A percentile compares a stretch with the other conserved stretches of the same genome.
Evolutionary conservation across 1,140 invertebrate genomes (phyloP).

Genomic region (Drosophila carrolli): DNA sequence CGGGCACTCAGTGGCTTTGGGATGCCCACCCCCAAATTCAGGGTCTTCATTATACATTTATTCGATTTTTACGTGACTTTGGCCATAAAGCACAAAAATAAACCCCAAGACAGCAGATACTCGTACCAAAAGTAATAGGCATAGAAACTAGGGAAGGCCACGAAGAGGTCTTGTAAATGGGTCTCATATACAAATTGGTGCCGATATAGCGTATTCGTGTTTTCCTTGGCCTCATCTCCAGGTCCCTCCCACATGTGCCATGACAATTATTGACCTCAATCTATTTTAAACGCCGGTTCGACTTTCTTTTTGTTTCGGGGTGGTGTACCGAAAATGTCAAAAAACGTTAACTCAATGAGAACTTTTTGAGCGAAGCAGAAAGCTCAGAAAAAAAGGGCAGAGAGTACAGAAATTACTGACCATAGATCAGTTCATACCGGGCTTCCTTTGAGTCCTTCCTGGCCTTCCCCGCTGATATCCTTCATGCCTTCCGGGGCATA

Average conservation of each 20-base stretch:
- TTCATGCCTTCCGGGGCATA: constrained; percentile 72
- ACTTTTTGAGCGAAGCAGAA: constrained; percentile 28
- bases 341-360: constrained; percentile 47
- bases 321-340: constrained; percentile 34
- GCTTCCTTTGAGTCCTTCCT: constrained; percentile 31
- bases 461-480: constrained; percentile 59
- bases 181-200: constrained; percentile 65
- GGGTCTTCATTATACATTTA: constrained; percentile 74
- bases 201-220: constrained; percentile 45
- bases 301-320: constrained; percentile 19
- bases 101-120: constrained; percentile 42
- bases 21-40: constrained; percentile 13
- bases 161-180: constrained; percentile 43
- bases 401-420: constrained; percentile 34
- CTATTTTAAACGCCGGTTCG: constrained; percentile 65
- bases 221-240: not conserved
- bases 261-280: constrained; percentile 76
- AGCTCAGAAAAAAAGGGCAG: not conserved
- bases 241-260: constrained; percentile 30
- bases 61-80: constrained; percentile 77
- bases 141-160: constrained; percentile 12
- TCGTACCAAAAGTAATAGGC: constrained; percentile 22
- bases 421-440: constrained; percentile 55
- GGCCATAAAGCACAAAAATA: constrained; percentile 74
- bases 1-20: constrained; percentile 49